Conservation (phyloP, 2,113 vertebrate genomes). For the Chaenocephalus aceratus region DNA sequence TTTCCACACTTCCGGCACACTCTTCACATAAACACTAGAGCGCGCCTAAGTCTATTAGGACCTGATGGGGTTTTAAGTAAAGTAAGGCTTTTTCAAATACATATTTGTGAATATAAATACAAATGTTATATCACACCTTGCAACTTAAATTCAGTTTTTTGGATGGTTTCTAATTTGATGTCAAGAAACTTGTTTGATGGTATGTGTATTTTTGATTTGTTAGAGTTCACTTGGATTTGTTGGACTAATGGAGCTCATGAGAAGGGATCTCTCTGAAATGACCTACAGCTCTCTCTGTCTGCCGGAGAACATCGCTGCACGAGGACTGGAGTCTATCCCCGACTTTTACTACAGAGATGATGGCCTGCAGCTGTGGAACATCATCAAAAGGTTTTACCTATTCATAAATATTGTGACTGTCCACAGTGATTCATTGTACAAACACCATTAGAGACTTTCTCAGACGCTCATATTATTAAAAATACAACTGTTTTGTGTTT, state of each 20-base stretch:
- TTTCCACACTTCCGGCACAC: slow-evolving; percentile 43
- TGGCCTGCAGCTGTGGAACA: slow-evolving; percentile 65
- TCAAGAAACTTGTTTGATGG: background rate
- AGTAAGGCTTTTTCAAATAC: slow-evolving; percentile 3
- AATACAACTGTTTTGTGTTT: background rate
- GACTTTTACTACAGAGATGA: slow-evolving; percentile 75
- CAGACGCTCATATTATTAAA: background rate
- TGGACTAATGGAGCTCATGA: slow-evolving; percentile 51
- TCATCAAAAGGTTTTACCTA: slow-evolving; percentile 46
- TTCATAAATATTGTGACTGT: background rate
- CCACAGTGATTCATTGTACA: background rate
- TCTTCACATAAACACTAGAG: slow-evolving; percentile 5
- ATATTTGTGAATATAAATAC: background rate
- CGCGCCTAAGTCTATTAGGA: background rate
- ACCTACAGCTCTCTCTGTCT: slow-evolving; percentile 71
- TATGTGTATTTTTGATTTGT: background rate
- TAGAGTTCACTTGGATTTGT: slow-evolving; percentile 56
- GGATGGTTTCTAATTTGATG: background rate
- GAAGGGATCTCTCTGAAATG: background rate
- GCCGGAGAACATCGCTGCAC: slow-evolving; percentile 65
- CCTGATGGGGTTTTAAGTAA: background rate
- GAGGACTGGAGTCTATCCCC: slow-evolving; percentile 62
- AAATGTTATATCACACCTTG: too few species aligned
- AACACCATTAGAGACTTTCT: background rate
- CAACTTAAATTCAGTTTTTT: background rate